Evolutionary conservation across 2,797 vertebrate species (phyloP).

Genomic region (Acrossocheilus wenchowensis): DNA sequence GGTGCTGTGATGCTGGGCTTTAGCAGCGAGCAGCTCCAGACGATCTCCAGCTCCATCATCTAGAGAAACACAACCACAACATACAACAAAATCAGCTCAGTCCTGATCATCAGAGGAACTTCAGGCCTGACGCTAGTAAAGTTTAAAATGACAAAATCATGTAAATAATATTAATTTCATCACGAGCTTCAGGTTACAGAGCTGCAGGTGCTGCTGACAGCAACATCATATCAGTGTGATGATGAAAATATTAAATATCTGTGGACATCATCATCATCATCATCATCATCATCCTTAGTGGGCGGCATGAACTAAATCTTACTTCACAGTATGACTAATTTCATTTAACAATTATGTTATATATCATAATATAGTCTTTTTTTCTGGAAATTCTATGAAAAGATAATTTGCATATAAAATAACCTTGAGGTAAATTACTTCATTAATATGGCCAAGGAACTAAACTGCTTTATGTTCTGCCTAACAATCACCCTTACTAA

Average conservation of each 20-base stretch:
- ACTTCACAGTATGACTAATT: not conserved
- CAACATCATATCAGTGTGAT: not conserved
- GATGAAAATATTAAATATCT: not conserved
- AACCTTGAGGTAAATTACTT: too few relatives aligned
- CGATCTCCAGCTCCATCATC: conserved; percentile 68
- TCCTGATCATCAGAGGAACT: not conserved
- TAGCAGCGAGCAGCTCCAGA: conserved; percentile 76
- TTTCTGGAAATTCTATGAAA: too few relatives aligned
- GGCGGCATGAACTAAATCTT: not conserved
- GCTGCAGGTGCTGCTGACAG: not conserved
- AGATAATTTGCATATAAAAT: too few relatives aligned
- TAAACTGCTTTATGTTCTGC: too few relatives aligned
- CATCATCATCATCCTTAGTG: not conserved
- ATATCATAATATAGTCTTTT: too few relatives aligned
- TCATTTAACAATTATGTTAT: too few relatives aligned
- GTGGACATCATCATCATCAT: not conserved
- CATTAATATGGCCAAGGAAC: too few relatives aligned
- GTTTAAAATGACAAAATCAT: not conserved
- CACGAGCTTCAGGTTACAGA: not conserved
- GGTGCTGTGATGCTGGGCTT: conserved; percentile 82
- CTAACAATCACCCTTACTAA: too few relatives aligned
- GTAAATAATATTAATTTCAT: not conserved
- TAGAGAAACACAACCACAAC: conserved; percentile 49
- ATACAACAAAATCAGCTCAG: not conserved
- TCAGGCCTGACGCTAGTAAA: too few relatives aligned